Percentiles rank a stretch among this genome's conserved stretches.
phyloP scores from a whole-genome alignment of 2,797 vertebrate species.

The Sebastes miniatus region DNA sequence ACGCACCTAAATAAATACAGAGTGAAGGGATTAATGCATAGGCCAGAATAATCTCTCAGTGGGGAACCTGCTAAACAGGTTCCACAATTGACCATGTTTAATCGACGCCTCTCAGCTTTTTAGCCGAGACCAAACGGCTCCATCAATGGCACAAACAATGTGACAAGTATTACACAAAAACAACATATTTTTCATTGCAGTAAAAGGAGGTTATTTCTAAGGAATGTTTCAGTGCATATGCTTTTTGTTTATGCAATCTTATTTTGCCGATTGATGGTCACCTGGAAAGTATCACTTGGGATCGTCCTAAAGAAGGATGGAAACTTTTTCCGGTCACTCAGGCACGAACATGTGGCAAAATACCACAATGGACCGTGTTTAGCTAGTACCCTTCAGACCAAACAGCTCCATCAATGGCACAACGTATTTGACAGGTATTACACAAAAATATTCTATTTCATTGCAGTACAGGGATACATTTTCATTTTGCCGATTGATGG shows the following conservation, averaged over 20 bases:
- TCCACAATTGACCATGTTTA: neutral
- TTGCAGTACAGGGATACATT: too few relatives aligned
- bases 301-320: slow-evolving; percentile 65
- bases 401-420: too few relatives aligned
- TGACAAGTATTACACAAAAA: too few relatives aligned
- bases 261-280: neutral
- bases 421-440: too few relatives aligned
- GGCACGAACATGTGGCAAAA: too few relatives aligned
- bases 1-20: slow-evolving; percentile 26
- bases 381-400: too few relatives aligned
- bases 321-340: slow-evolving; percentile 43
- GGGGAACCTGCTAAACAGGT: neutral
- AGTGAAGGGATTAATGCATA: neutral
- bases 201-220: neutral
- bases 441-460: too few relatives aligned
- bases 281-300: slow-evolving; percentile 73
- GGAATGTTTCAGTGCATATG: neutral
- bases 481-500: neutral
- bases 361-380: too few relatives aligned
- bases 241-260: neutral
- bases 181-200: neutral
- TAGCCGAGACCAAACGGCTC: neutral
- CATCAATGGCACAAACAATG: neutral
- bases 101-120: neutral
- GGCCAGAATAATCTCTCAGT: neutral